Evolutionary conservation across 2,888 invertebrate species (phyloP).

Genomic region (Euzophera pinguis): DNA sequence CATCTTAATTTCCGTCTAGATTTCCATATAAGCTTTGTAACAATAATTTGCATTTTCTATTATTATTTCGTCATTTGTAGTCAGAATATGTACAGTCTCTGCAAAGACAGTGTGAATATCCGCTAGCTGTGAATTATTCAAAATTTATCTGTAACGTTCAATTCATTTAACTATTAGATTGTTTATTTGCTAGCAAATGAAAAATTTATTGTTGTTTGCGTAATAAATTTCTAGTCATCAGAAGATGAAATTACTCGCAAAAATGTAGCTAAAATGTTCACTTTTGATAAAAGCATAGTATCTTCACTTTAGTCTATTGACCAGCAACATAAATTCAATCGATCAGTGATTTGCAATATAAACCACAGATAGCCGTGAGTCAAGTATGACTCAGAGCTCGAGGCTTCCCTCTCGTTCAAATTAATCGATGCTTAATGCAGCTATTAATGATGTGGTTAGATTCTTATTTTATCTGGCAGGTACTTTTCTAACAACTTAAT

Average conservation of each 20-base stretch:
- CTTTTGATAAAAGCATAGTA: no score
- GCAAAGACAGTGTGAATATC: not conserved
- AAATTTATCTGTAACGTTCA: no score
- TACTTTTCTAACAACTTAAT: not conserved
- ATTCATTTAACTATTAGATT: no score
- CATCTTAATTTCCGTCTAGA: constrained; percentile 7
- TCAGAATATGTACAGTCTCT: constrained; percentile 11
- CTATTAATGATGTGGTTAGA: constrained; percentile 27
- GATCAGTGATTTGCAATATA: not conserved
- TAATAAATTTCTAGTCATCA: no score
- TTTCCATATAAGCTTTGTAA: constrained; percentile 2
- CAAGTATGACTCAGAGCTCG: constrained; percentile 39
- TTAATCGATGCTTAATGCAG: constrained; percentile 34
- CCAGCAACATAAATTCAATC: not conserved
- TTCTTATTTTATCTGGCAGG: not conserved
- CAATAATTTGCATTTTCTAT: constrained; percentile 3
- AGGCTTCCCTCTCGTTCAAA: constrained; percentile 34
- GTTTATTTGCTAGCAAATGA: no score
- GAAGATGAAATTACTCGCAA: no score
- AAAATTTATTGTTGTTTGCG: no score
- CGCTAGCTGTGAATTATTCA: not conserved
- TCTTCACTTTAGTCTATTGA: not conserved
- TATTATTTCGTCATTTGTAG: constrained; percentile 8
- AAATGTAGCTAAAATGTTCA: no score
- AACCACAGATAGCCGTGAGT: constrained; percentile 30